Evolutionary conservation across 2,888 invertebrate genomes (phyloP).

Genomic region (Cartodere bifasciata): DNA sequence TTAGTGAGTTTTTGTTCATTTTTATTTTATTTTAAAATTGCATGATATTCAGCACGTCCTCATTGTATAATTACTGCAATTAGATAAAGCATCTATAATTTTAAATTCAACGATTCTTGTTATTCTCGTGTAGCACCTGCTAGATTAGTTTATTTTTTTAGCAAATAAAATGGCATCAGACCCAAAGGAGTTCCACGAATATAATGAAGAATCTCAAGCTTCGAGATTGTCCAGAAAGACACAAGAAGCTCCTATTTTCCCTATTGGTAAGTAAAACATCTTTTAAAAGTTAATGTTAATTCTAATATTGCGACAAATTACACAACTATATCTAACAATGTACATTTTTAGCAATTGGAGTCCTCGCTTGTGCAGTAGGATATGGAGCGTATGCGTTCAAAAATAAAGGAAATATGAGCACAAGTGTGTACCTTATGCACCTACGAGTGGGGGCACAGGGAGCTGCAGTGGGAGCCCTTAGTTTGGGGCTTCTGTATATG

Average conservation of each 20-base stretch:
- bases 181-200: neutral
- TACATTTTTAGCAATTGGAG: conserved; percentile 48
- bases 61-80: conserved; percentile 19
- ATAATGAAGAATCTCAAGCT: conserved; percentile 41
- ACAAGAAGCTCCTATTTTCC: conserved; percentile 61
- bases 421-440: conserved; percentile 75
- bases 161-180: neutral
- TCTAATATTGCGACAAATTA: neutral
- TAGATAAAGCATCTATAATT: no score
- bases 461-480: conserved; percentile 62
- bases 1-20: neutral
- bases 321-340: conserved; percentile 1
- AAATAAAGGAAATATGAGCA: conserved; percentile 60
- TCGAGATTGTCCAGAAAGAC: conserved; percentile 51
- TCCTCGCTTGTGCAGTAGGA: conserved; percentile 48
- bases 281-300: neutral
- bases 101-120: no score
- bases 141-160: neutral
- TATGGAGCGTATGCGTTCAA: conserved; percentile 66
- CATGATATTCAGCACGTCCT: conserved; percentile 5
- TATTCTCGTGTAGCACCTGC: conserved; percentile 1
- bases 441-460: conserved; percentile 80
- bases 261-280: conserved; percentile 44
- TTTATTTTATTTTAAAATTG: no score
- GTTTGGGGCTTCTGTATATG: conserved; percentile 56